A percentile compares a stretch with the other conserved stretches of the same genome.
Evolutionary conservation across 2,888 invertebrate genomes (phyloP).

Genomic region (Drosophila sordidapex): DNA sequence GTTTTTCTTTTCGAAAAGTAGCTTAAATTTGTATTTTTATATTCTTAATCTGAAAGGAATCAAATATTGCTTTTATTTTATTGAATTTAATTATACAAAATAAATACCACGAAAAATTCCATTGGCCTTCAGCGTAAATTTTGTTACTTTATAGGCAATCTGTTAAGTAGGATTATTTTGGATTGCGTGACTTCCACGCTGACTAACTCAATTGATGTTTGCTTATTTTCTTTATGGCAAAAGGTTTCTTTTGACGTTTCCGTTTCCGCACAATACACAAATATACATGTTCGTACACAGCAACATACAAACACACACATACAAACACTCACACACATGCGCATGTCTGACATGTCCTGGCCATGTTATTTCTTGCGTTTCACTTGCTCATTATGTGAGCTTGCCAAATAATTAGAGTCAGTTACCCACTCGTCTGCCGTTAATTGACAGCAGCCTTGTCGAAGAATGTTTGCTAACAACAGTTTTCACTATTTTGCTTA

Average conservation of each 20-base stretch:
- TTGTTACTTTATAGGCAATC: not conserved
- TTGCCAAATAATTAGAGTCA: slow-evolving; percentile 78
- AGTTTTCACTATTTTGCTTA: not conserved
- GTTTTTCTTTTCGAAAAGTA: not conserved
- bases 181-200: slow-evolving; percentile 42
- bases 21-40: not conserved
- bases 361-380: slow-evolving; percentile 43
- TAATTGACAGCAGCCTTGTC: slow-evolving; percentile 27
- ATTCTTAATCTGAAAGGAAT: not conserved
- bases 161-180: not conserved
- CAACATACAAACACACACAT: slow-evolving; percentile 1
- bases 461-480: not conserved
- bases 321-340: not conserved
- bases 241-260: slow-evolving; percentile 36
- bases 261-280: slow-evolving; percentile 23
- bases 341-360: slow-evolving; percentile 27
- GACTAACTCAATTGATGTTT: slow-evolving; percentile 60
- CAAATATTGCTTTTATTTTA: not conserved
- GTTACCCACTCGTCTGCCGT: slow-evolving; percentile 55
- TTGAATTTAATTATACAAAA: not conserved
- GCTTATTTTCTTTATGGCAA: slow-evolving; percentile 42
- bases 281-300: slow-evolving; percentile 14
- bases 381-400: slow-evolving; percentile 76
- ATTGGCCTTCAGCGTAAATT: not conserved
- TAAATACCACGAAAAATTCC: not conserved